Evolutionary conservation across 2,113 vertebrate genomes (phyloP).

Genomic region (Madoqua kirkii): DNA sequence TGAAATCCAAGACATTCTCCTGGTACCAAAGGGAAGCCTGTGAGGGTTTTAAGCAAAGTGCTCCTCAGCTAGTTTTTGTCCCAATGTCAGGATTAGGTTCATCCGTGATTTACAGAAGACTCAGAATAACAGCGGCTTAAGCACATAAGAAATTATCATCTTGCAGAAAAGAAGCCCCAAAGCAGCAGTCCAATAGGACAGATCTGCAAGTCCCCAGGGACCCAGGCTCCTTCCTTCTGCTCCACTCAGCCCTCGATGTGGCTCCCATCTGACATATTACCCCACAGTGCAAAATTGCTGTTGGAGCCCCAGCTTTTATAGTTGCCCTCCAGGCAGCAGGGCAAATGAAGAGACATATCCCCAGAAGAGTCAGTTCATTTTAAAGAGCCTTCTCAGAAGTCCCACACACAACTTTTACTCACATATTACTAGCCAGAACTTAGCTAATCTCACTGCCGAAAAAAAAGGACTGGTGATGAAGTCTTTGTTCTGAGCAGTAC

Average conservation of each 20-base stretch:
- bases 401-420: too few relatives aligned
- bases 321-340: neutral
- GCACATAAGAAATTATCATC: neutral
- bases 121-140: neutral
- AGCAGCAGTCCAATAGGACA: neutral
- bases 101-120: neutral
- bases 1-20: neutral
- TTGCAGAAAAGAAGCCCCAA: neutral
- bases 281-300: neutral
- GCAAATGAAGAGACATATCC: neutral
- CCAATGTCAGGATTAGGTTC: neutral
- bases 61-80: neutral
- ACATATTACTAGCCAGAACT: neutral
- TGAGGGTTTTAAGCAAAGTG: neutral
- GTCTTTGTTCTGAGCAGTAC: neutral
- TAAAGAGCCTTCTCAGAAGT: neutral
- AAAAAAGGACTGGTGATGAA: too few relatives aligned
- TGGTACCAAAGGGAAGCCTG: neutral
- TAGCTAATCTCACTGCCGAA: neutral
- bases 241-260: neutral
- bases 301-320: neutral
- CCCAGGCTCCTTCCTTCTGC: neutral
- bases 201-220: neutral
- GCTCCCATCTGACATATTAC: neutral
- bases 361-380: neutral